Base-by-base conservation (phyloP, 2,888 invertebrate genomes). In the Morpho deidamia region DNA sequence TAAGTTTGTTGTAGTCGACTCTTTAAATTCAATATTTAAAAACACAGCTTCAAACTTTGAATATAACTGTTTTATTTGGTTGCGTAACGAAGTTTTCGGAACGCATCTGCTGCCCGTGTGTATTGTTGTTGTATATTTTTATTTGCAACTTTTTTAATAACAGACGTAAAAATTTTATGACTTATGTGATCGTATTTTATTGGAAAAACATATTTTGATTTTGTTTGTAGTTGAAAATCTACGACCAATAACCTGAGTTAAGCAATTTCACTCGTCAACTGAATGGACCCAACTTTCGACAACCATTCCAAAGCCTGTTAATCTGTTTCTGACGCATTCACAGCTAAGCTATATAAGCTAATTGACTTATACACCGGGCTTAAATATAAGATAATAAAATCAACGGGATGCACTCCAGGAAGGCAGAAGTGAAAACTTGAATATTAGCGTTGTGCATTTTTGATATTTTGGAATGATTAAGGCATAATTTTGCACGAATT, bases 21-120 rank as follows among this genome's bases (percentile, higher is more conserved):
- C 23, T 23, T 42, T 33, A 44, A 47, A 44, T 46, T 53, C 38
- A 39, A 48, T 48, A 53, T 53, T 53, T 48, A 53, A 53, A 55
- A 55, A 51, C 51, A n/a, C 39, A 38, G 42, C 14, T 46, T 41
- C 48, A 34, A 48, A 52, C 44, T 47, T 47, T 8, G 40, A 44
- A 44, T 48, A 55, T 52, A 46, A 46, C 39, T 39, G 38, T 46
- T 46, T 46, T 46, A 46, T 46, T 46, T 46, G 23, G 46, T 46
- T 8, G 46, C 14, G 11, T 46, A 23, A 46, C 39, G 39, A 46
- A 46, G 32, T 39, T 46, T 46, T 32, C 46, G 38, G 14, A 39
- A 39, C 38, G 46, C 46, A 46, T 39, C 38, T 46, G 46, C 9
- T 32, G 9, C 10, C 14, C 33, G 33, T 44, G 44, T 12, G 10